A percentile compares a stretch with the other conserved stretches of the same genome.
phyloP scores from a whole-genome alignment of 2,113 vertebrate genomes.

The Chaetodon auriga region DNA sequence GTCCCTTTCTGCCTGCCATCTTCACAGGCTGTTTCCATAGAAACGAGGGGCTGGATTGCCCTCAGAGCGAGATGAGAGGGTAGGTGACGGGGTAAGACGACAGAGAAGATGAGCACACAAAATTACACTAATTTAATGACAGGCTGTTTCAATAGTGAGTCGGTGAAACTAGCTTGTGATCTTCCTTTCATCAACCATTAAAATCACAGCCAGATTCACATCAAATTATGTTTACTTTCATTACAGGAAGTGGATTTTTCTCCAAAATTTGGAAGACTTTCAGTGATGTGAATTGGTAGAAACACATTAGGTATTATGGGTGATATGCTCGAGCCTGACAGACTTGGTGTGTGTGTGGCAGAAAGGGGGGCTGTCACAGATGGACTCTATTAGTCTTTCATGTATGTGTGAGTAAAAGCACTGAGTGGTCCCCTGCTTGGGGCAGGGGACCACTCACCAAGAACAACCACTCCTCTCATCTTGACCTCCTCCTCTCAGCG shows the following conservation, averaged over 20 bases:
- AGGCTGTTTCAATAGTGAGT: background rate
- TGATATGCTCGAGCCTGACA: background rate
- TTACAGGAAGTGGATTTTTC: background rate
- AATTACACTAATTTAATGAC: conserved; percentile 7
- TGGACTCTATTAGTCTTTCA: conserved; percentile 55
- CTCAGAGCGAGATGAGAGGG: conserved; percentile 31
- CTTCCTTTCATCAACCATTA: background rate
- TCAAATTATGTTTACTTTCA: background rate
- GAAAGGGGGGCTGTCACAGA: conserved; percentile 43
- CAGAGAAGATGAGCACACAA: conserved; percentile 10
- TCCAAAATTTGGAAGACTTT: background rate
- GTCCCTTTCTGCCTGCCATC: conserved; percentile 48
- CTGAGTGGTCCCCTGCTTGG: conserved; percentile 18
- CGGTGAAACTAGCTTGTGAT: background rate
- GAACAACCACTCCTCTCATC: conserved; percentile 46
- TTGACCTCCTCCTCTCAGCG: conserved; percentile 45
- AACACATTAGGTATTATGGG: background rate
- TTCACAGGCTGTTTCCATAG: conserved; percentile 79
- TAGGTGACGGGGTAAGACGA: conserved; percentile 25
- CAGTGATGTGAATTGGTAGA: background rate
- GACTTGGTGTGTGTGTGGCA: too few relatives aligned
- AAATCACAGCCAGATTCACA: background rate
- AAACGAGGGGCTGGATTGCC: conserved; percentile 64
- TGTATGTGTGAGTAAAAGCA: conserved; percentile 44
- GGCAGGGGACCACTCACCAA: conserved; percentile 23